These are phyloP conservation scores for Pinctada fucata DNA, from an alignment of 2,888 invertebrate genomes.

Conservation along the genomic window DNA sequence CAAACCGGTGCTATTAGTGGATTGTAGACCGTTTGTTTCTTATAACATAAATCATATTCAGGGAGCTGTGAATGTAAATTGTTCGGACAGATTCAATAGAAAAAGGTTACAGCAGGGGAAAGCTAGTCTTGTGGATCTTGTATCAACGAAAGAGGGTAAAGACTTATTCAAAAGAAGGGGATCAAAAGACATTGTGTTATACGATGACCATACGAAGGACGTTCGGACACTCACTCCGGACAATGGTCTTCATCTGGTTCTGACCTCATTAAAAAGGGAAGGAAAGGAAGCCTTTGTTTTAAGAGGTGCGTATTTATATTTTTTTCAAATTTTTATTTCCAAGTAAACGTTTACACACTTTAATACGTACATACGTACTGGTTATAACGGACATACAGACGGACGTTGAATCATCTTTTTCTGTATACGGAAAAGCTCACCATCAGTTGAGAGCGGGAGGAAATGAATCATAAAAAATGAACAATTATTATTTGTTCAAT, in stretches of 20 bases:
- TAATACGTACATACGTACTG: not conserved
- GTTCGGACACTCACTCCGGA: conserved; percentile 76
- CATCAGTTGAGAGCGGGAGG: too few species aligned
- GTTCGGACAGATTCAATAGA: conserved; percentile 84
- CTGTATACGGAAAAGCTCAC: too few species aligned
- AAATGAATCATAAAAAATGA: too few species aligned
- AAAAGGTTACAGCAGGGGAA: conserved; percentile 83
- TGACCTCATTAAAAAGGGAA: conserved; percentile 83
- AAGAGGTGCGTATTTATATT: conserved; percentile 80
- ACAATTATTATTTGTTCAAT: too few species aligned
- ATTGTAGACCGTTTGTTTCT: conserved; percentile 84
- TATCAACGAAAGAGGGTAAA: conserved; percentile 82
- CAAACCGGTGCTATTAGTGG: conserved; percentile 79
- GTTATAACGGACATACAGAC: not conserved
- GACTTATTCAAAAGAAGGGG: conserved; percentile 80
- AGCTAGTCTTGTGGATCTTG: conserved; percentile 83
- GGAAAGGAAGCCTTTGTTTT: conserved; percentile 83
- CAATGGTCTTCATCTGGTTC: conserved; percentile 83
- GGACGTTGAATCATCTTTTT: too few species aligned
- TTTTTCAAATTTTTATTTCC: not conserved
- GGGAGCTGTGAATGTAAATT: conserved; percentile 83
- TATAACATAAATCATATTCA: conserved; percentile 85
- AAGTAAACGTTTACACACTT: not conserved
- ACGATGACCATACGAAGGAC: conserved; percentile 84
- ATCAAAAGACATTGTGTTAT: conserved; percentile 82